A percentile compares a stretch with the other conserved stretches of the same genome.
These are phyloP conservation scores for Sorex maritimensis DNA, from an alignment of 2,797 vertebrate genomes.

Conservation along the genomic window DNA sequence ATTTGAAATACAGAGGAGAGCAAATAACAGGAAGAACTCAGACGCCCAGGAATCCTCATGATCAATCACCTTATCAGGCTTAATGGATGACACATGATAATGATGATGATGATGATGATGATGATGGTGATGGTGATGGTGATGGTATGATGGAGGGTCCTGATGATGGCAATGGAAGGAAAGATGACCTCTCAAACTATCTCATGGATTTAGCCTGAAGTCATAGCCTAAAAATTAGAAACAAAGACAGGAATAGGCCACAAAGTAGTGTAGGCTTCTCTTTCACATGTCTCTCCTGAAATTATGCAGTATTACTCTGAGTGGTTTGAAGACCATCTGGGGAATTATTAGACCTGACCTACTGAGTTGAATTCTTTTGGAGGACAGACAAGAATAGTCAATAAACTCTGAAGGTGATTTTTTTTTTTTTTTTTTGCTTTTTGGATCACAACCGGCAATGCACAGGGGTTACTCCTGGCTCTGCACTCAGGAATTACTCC, in stretches of 20 bases:
- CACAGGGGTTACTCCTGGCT: too few species aligned
- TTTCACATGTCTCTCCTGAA: background rate
- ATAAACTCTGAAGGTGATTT: background rate
- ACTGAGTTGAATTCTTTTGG: background rate
- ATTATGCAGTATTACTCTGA: background rate
- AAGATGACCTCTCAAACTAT: background rate
- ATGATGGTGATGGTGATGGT: background rate
- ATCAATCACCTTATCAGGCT: slow-evolving; percentile 20
- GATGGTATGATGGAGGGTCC: background rate
- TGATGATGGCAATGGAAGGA: rapidly evolving
- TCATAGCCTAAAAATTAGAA: slow-evolving; percentile 10
- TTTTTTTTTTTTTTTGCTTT: too few species aligned
- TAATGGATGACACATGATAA: background rate
- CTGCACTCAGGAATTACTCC: too few species aligned
- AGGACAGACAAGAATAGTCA: background rate
- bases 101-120: background rate
- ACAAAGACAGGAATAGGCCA: background rate
- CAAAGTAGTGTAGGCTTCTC: background rate
- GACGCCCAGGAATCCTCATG: background rate
- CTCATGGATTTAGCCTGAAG: background rate
- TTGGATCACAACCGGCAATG: too few species aligned
- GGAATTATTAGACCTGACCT: background rate
- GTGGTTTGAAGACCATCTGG: background rate
- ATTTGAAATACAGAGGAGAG: slow-evolving; percentile 20
- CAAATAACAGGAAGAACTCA: background rate